These are phyloP conservation scores for Thysanoteuthis rhombus DNA, from an alignment of 2,888 invertebrate genomes.

Conservation along the genomic window DNA sequence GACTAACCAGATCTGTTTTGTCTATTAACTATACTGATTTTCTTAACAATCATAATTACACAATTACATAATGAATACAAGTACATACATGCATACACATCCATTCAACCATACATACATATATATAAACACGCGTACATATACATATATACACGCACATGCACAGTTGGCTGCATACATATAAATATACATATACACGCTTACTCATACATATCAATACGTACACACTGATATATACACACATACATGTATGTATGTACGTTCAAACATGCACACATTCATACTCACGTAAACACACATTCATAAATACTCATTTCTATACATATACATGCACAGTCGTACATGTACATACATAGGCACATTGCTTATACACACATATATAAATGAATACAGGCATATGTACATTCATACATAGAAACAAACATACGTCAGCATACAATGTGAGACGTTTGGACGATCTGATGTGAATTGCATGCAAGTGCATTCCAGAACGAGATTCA, in stretches of 20 bases:
- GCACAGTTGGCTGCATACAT: too few species aligned
- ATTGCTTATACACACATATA: background rate
- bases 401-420: background rate
- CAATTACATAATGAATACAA: background rate
- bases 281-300: background rate
- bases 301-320: background rate
- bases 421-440: too few species aligned
- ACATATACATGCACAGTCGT: background rate
- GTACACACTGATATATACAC: too few species aligned
- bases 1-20: too few species aligned
- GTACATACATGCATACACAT: background rate
- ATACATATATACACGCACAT: background rate
- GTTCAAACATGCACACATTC: background rate
- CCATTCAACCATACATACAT: background rate
- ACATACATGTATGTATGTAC: background rate
- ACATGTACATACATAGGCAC: background rate
- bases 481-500: too few species aligned
- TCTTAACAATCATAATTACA: too few species aligned
- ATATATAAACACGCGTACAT: background rate
- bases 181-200: too few species aligned
- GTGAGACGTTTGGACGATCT: too few species aligned
- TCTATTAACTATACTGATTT: too few species aligned
- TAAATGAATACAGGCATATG: too few species aligned
- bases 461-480: too few species aligned
- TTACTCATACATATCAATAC: too few species aligned